Evolutionary conservation across 1,140 invertebrate genomes (phyloP), one percentile per base, ranked within the genome.

Genomic region (Hermetia illucens): DNA sequence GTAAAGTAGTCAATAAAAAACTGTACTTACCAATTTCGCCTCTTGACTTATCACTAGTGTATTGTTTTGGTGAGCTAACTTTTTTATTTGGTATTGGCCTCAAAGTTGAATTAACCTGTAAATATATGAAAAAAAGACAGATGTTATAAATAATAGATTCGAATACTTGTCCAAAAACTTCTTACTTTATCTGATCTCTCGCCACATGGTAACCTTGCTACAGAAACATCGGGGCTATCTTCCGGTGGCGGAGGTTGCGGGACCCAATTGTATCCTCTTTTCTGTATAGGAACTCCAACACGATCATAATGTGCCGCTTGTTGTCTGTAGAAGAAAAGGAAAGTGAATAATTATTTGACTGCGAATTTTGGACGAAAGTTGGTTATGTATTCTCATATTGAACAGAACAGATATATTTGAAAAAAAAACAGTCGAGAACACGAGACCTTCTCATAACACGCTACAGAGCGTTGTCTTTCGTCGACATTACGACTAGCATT

Each of bases 191-290:
- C 79, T 40, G 75, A 77, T 45, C 79, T 67, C 64, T 84, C 79
- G 30, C 82, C 82, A 42, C 79, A 84, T 31, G 82, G 83, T 49
- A 86, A 63, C 43, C 82, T 66, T 20, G 82, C 82, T 48, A 86
- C 77, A 34, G 78, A 72, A 36, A 77, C 79, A 52, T 85, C 82
- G 3, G 82, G 79, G 57, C 77, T 79, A 61, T 85, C 79, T 55
- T 89, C 84, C 1, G 84, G 84, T 16, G 86, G 85, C 39, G 86
- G 84, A 34, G 84, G 85, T 53, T 89, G 77, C 41, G 84, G 77
- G 52, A 91, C 82, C 87, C 87, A 91, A 67, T 90, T 91, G 65
- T 90, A 90, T 58, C 82, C 80, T 43, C 82, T 66, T 64, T 87
- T 89, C 38, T 55, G 58, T 36, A 58, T 53, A 27, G 87, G 87